These are phyloP conservation scores for Elgonia sp. DNA, from an alignment of 2,888 invertebrate genomes.

Conservation along the genomic window DNA sequence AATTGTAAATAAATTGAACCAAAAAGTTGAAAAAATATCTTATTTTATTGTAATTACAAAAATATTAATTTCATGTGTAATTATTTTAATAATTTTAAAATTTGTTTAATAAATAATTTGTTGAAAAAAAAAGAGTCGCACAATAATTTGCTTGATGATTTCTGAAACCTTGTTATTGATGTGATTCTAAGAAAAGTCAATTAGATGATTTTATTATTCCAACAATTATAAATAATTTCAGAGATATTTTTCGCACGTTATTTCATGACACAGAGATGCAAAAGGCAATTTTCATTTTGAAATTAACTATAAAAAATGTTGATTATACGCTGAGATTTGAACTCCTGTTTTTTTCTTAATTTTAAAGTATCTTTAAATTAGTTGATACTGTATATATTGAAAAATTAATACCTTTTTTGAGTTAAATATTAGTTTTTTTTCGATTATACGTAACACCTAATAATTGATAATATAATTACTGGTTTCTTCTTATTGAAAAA, in stretches of 20 bases:
- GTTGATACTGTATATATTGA: too few species aligned
- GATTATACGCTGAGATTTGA: not conserved
- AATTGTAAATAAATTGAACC: too few species aligned
- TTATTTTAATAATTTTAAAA: too few species aligned
- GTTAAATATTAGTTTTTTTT: not conserved
- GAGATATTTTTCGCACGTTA: slow-evolving; percentile 1
- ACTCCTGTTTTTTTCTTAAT: not conserved
- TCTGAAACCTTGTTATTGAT: not conserved
- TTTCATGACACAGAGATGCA: not conserved
- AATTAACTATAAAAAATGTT: not conserved
- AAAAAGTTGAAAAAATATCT: too few species aligned
- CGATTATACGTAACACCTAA: not conserved
- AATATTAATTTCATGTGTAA: too few species aligned
- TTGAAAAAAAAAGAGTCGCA: too few species aligned
- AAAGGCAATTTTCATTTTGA: slow-evolving; percentile 4
- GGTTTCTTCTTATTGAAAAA: not conserved
- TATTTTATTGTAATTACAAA: too few species aligned
- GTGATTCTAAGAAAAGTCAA: slow-evolving; percentile 37
- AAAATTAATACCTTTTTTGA: too few species aligned
- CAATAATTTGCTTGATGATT: too few species aligned
- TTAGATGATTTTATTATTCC: slow-evolving; percentile 46
- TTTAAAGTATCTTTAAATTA: not conserved
- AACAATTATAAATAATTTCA: slow-evolving; percentile 35
- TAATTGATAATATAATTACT: not conserved
- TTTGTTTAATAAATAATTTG: too few species aligned